Conservation (phyloP, 2,113 vertebrate genomes). For the Siniperca chuatsi region DNA sequence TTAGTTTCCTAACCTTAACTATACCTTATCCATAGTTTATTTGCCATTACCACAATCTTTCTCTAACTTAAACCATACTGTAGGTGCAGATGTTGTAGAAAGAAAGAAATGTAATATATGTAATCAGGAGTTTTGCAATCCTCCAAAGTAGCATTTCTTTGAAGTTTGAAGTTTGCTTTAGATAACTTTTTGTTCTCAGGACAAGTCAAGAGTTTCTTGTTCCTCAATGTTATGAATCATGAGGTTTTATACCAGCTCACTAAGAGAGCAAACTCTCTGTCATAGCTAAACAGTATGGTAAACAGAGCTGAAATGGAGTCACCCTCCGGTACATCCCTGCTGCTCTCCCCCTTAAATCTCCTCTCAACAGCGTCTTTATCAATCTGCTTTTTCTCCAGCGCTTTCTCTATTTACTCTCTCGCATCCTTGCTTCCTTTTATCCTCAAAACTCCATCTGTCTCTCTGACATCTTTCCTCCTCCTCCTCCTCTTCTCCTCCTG, state of each 20-base stretch:
- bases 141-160: not conserved
- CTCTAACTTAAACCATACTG: too few species aligned
- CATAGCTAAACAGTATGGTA: slow-evolving; percentile 20
- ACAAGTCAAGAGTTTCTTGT: slow-evolving; percentile 4
- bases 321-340: slow-evolving; percentile 1
- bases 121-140: not conserved
- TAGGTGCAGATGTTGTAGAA: not conserved
- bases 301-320: slow-evolving; percentile 32
- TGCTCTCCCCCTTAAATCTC: slow-evolving; percentile 15
- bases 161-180: too few species aligned
- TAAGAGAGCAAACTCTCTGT: slow-evolving; percentile 18
- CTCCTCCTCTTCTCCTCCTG: slow-evolving; percentile 13
- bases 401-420: slow-evolving; percentile 15
- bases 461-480: slow-evolving; percentile 44
- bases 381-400: slow-evolving; percentile 7
- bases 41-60: not conserved
- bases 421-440: slow-evolving; percentile 34
- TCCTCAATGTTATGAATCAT: not conserved
- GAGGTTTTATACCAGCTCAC: not conserved
- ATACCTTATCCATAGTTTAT: not conserved
- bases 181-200: not conserved
- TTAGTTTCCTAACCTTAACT: not conserved
- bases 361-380: slow-evolving; percentile 42
- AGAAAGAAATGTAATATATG: not conserved
- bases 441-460: slow-evolving; percentile 48